Evolutionary conservation across 2,113 vertebrate genomes (phyloP), one percentile per base, ranked within the genome.

Genomic region (Trichechus manatus): DNA sequence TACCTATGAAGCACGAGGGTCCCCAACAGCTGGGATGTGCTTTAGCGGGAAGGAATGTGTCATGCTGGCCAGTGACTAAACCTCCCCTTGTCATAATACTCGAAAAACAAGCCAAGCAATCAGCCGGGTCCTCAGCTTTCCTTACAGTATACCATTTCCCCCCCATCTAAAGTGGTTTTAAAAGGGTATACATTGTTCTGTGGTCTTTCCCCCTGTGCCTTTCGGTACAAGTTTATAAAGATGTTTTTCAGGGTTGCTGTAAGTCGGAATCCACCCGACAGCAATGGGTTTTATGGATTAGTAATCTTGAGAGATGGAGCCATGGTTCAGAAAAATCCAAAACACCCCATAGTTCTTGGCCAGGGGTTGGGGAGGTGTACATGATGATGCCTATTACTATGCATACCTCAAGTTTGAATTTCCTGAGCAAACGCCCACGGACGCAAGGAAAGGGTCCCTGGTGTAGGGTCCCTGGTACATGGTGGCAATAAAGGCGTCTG

Each of bases 361-460:
- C n/a, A 3, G 22, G 25, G 14, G 44, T 36, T 13, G 50, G 3
- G 2, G 44, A 1, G 17, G 68, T 19, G 23, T 10, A 64, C 50
- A 23, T 50, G 25, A 8, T 59, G 5, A 1, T 29, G 33, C 17
- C 74, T 11, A 0, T 4, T n/a, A 29, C 53, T 53, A 17, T 0
- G 3, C 11, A 0, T 10, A 25, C 25, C 31, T 80, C 61, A 64
- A 56, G 8, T 23, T 70, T n/a, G 39, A 61, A 56, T 86, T 91
- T 89, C 84, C 61, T 36, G 25, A 88, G 90, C 66, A 72, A 79
- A 93, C 31, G n/a, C 44, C 74, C 82, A 56, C 42, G 8, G 22
- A 68, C 10, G 7, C 81, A 68, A 7, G 39, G 25, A 42, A 5
- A 6, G 14, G 14, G 2, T 20, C 27, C 39, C 19, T 3, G 53